Conservation (phyloP, 2,888 invertebrate species). For the Zhuqinia jingwanae region DNA sequence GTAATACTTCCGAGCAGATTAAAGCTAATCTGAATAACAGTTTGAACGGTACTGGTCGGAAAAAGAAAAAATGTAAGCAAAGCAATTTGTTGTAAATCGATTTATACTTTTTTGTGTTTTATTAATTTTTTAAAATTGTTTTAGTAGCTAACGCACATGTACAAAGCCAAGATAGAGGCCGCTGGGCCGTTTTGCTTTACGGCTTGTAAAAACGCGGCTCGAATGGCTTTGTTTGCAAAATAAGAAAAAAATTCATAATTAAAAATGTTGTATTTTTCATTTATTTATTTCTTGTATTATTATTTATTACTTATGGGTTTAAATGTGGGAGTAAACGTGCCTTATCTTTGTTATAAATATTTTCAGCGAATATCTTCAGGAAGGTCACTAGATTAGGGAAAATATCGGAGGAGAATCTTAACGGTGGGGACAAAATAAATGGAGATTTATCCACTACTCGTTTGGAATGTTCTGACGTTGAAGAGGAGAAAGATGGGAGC, state of each 20-base stretch:
- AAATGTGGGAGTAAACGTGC: neutral
- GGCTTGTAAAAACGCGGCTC: conserved; percentile 1
- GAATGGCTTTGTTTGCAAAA: conserved; percentile 4
- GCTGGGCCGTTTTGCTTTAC: neutral
- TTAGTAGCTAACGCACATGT: conserved; percentile 1
- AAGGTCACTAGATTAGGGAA: conserved; percentile 77
- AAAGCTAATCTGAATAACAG: conserved; percentile 70
- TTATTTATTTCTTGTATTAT: neutral
- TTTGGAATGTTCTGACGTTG: conserved; percentile 56
- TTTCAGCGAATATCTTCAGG: conserved; percentile 79
- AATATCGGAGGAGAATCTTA: conserved; percentile 77
- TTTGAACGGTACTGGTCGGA: conserved; percentile 71
- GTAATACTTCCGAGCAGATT: conserved; percentile 71
- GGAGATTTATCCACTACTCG: conserved; percentile 44
- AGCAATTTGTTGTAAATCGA: conserved; percentile 27
- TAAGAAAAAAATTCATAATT: conserved; percentile 17
- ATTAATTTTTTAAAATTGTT: neutral
- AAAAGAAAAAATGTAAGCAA: conserved; percentile 74
- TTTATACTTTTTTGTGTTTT: conserved; percentile 14
- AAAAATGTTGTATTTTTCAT: neutral
- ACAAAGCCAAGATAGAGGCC: neutral
- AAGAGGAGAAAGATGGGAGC: conserved; percentile 41
- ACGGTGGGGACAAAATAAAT: conserved; percentile 60
- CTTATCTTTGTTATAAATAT: neutral
- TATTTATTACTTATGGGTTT: neutral